Evolutionary conservation across 2,797 vertebrate species (phyloP).

Genomic region (Poecilia picta): DNA sequence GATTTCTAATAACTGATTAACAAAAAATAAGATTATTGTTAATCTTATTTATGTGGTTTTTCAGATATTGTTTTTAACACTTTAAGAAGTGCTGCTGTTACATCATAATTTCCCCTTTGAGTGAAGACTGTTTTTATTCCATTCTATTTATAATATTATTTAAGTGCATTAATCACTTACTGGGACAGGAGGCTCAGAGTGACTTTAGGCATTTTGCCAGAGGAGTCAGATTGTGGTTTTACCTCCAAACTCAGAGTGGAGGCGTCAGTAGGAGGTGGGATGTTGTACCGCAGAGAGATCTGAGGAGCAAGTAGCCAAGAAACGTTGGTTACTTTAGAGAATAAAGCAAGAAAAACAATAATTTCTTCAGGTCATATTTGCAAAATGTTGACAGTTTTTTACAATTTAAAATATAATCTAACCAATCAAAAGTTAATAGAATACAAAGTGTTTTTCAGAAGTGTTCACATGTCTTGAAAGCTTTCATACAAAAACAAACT

Average conservation of each 20-base stretch:
- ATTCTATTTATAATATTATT: background rate
- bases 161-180: slow-evolving; percentile 40
- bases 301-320: slow-evolving; percentile 18
- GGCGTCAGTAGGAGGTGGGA: slow-evolving; percentile 55
- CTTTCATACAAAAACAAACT: no score
- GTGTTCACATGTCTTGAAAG: no score
- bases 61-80: no score
- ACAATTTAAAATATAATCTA: no score
- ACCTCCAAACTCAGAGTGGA: slow-evolving; percentile 47
- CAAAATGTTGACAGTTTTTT: background rate
- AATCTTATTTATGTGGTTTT: no score
- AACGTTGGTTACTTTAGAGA: background rate
- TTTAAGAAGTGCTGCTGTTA: no score
- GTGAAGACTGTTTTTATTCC: no score
- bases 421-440: no score
- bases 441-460: no score
- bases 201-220: slow-evolving; percentile 12
- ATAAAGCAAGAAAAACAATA: background rate
- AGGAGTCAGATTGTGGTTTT: slow-evolving; percentile 27
- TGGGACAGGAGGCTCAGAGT: slow-evolving; percentile 27
- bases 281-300: slow-evolving; percentile 74
- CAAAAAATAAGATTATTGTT: no score
- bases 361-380: background rate
- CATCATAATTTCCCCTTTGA: no score
- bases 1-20: no score